Percentiles rank a stretch among this genome's conserved stretches.
phyloP scores from a whole-genome alignment of 2,888 invertebrate species.

The Leptinotarsa juncta region DNA sequence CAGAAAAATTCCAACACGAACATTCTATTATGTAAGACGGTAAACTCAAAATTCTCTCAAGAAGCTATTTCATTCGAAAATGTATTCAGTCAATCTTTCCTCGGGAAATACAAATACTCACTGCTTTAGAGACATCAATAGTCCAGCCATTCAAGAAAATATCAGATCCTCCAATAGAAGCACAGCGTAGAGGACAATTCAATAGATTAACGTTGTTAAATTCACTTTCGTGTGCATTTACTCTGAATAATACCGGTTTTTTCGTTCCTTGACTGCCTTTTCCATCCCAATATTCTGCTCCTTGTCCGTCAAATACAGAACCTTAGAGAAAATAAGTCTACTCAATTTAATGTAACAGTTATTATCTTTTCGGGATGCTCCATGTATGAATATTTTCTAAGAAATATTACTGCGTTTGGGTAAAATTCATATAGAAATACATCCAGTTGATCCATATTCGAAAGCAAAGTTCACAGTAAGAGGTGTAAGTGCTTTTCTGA shows the following conservation, averaged over 20 bases:
- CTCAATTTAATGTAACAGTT: no score
- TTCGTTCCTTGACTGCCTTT: constrained; percentile 41
- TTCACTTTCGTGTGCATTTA: constrained; percentile 37
- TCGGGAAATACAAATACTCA: neutral
- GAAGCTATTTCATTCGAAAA: no score
- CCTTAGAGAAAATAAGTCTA: constrained; percentile 1
- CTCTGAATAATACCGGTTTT: constrained; percentile 45
- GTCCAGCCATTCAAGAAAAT: constrained; percentile 39
- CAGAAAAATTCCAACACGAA: no score
- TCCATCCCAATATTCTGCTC: constrained; percentile 47
- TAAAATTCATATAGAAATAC: no score
- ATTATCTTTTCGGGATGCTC: no score
- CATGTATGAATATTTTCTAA: no score
- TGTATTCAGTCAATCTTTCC: neutral
- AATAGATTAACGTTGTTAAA: constrained; percentile 41
- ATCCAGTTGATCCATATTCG: no score
- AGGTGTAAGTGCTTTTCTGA: no score
- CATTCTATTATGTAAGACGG: no score
- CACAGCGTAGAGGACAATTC: constrained; percentile 44
- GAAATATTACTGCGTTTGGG: no score
- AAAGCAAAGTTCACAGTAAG: no score
- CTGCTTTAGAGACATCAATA: constrained; percentile 39
- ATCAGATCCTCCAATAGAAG: constrained; percentile 40
- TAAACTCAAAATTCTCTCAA: no score
- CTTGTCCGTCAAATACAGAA: constrained; percentile 43